Evolutionary conservation across 2,797 vertebrate genomes (phyloP).

Genomic region (Typhlichthys eigenmanni): DNA sequence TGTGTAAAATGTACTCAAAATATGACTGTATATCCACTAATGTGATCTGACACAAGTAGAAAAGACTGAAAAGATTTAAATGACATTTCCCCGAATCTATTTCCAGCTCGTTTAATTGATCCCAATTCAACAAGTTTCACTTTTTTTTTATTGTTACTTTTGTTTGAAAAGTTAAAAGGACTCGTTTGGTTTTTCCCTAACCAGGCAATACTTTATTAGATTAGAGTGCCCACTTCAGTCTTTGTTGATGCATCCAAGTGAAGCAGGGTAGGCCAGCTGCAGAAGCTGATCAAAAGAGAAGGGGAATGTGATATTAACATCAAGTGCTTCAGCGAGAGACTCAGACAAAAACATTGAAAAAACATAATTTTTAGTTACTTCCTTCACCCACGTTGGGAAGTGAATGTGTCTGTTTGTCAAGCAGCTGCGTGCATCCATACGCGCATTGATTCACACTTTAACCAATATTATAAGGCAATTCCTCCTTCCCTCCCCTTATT

Average conservation of each 20-base stretch:
- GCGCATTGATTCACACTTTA: conserved; percentile 84
- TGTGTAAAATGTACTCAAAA: conserved; percentile 58
- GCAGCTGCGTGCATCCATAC: conserved; percentile 80
- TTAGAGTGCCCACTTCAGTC: conserved; percentile 79
- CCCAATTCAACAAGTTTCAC: conserved; percentile 73
- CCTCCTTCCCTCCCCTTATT: conserved; percentile 86
- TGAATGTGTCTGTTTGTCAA: conserved; percentile 82
- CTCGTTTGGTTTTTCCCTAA: conserved; percentile 74
- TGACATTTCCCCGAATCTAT: conserved; percentile 51
- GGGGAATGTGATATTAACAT: conserved; percentile 78
- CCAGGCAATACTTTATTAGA: conserved; percentile 76
- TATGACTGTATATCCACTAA: conserved; percentile 34
- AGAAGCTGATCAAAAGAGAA: conserved; percentile 78
- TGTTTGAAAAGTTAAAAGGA: conserved; percentile 82
- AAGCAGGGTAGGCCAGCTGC: conserved; percentile 80
- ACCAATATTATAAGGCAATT: conserved; percentile 80
- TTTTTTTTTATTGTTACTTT: conserved; percentile 64
- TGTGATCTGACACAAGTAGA: conserved; percentile 30
- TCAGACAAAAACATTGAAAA: conserved; percentile 78
- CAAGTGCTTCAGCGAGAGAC: conserved; percentile 73
- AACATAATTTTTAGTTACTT: conserved; percentile 77
- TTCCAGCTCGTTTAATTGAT: conserved; percentile 72
- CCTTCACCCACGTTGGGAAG: conserved; percentile 75
- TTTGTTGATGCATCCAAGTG: conserved; percentile 78
- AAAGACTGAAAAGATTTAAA: conserved; percentile 65